Base-by-base conservation (phyloP, 2,888 invertebrate species). In the Rhyacophila evoluta region DNA sequence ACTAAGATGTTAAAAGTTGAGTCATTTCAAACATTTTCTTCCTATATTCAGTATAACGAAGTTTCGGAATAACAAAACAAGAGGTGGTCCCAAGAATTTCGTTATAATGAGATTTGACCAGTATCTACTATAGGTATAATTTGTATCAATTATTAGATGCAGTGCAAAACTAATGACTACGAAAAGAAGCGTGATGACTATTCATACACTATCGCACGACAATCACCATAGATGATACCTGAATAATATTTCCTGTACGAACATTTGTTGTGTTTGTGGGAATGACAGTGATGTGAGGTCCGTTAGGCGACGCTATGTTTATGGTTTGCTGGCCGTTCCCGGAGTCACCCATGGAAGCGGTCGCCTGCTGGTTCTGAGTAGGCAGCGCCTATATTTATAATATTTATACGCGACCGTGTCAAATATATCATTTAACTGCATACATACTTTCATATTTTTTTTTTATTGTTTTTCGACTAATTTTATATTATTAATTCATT, bases 241-340 rank as follows among this genome's bases (percentile, higher is more conserved):
- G 88, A 71, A 88, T 86, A 79, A 87, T 83, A 83, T 87, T 87
- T 76, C 85, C 84, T 75, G 85, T 83, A 81, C 88, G 85, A 84
- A 89, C 87, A 86, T 91, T 91, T 83, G 92, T 85, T 74, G 91
- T 90, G 12, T 92, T 90, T 0, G 94, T 92, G 8, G 96, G 95
- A 85, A 97, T 96, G 74, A 97, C 94, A 3, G 96, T 96, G 83
- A 96, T 91, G 85, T 96, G 96, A 85, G 95, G 95, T 0, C 94
- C 95, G 84, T 92, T 92, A 1, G 94, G 93, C 82, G 92, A 94
- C 77, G 94, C 93, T 10, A 94, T 94, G 71, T 81, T 82, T 77
- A 94, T 92, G 1, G 94, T 92, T 75, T 86, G 87, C 80, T 87
- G 87, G 55, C 73, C 79, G 33, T 70, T 70, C 25, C 39, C 39